Conservation (phyloP, 2,113 vertebrate species). For the Cheilinus undulatus region DNA sequence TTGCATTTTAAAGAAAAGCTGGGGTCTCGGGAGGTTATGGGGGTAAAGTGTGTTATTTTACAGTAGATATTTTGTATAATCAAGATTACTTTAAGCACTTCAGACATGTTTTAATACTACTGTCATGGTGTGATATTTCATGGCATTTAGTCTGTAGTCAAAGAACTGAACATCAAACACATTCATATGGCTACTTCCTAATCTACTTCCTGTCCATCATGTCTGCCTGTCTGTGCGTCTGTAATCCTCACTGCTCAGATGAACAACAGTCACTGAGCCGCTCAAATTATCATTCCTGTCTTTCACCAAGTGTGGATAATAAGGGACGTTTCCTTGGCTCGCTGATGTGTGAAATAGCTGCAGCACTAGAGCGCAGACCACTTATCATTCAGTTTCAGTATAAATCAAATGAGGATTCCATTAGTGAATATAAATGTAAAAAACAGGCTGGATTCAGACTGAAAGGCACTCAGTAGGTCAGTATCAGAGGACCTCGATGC, state of each 20-base stretch:
- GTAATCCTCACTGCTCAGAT: conserved; percentile 17
- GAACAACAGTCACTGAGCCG: background rate
- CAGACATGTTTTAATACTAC: too few species aligned
- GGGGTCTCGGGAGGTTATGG: too few species aligned
- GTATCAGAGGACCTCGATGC: background rate
- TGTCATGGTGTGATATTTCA: too few species aligned
- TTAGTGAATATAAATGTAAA: conserved; percentile 40
- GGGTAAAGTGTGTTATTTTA: too few species aligned
- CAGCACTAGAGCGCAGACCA: background rate
- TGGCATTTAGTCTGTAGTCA: background rate
- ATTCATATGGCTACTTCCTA: background rate
- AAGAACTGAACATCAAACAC: background rate
- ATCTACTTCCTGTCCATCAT: background rate
- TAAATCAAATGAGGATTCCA: conserved; percentile 46
- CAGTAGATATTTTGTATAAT: too few species aligned
- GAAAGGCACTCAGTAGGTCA: conserved; percentile 23
- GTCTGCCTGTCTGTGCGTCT: background rate
- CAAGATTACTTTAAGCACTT: too few species aligned
- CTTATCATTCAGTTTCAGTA: conserved; percentile 16
- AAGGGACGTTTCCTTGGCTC: conserved; percentile 17
- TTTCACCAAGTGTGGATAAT: conserved; percentile 24
- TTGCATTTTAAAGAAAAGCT: too few species aligned
- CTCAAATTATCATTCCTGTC: conserved; percentile 39
- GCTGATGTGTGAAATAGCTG: conserved; percentile 26
- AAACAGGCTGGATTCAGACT: background rate